Evolutionary conservation across 2,888 invertebrate genomes (phyloP), one percentile per base, ranked within the genome.

Genomic region (Aspidapion aeneum): DNA sequence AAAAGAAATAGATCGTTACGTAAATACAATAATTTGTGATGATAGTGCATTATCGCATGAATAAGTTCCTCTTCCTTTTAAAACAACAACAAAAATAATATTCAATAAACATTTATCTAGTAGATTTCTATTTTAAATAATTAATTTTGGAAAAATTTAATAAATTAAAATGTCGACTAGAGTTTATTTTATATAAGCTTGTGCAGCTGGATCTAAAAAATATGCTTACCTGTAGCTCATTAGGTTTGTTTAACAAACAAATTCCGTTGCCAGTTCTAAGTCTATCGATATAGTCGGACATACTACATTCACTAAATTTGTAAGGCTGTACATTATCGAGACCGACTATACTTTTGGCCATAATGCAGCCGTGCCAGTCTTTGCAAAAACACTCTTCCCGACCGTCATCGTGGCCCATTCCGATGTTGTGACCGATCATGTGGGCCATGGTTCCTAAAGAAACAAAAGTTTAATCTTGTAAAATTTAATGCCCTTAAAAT

Each of bases 381-480:
- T 90, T 87, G 80, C 96, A 96, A 80, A 88, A 88, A 80, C 96
- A 96, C 78, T 91, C 90, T 74, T 90, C 87, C 68, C 88, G 86
- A 55, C 91, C 92, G 75, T 96, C 94, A 79, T 98, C 98, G 80
- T 99, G 98, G 3, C 91, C 91, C 89, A 96, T 90, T 80, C 98
- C 98, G 73, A 98, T 91, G 78, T 96, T 96, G 79, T 99, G 98
- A 17, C 97, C 98, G 73, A 98, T 94, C 94, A 97, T 96, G 78
- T 99, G 98, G 49, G 97, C 94, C 90, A 98, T 90, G 56, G 96
- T 94, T 55, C 95, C 94, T 68, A 18, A 2, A 66, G 49, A 18
- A 20, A 60, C 1, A 59, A 1, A 19, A 7, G 49, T 19, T 54
- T 35, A 12, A n/a, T n/a, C n/a, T n/a, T n/a, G n/a, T n/a, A n/a